Base-by-base conservation (phyloP, 2,113 vertebrate species). In the Eulemur macaco region DNA sequence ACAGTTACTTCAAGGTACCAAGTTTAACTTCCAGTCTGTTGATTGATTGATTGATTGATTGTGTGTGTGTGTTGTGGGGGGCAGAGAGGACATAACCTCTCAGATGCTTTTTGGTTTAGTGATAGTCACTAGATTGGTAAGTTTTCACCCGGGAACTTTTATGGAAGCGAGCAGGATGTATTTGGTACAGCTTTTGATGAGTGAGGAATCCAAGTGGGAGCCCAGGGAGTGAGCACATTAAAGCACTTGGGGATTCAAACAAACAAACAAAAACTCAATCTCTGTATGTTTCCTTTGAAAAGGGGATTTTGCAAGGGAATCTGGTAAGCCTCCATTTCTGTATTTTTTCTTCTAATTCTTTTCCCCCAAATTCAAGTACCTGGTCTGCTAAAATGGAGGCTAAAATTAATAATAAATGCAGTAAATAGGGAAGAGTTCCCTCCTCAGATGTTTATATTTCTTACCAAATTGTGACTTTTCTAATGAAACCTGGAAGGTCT, bases 271-370 rank as follows among this genome's bases (percentile, higher is more conserved):
- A 77, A 94, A 52, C n/a, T 69, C 45, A 37, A 69, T 85, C 25
- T 91, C 77, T 88, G 50, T 42, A 23, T 88, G 52, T 74, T 80
- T 94, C 64, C n/a, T 95, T 92, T 85, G 73, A 77, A 96, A 95
- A 88, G 17, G 80, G 60, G 34, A 47, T 60, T 80, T 94, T 92
- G 39, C 71, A 85, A 90, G 54, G 31, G 88, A 92, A 29, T 42
- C 56, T 80, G 31, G 76, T 52, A 89, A 34, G 37, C 29, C 58
- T 89, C 14, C 25, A 15, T 87, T 89, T 88, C 56, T 84, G 39
- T 31, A 47, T 74, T 86, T 73, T 27, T 34, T 3, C 47, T 18
- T 66, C 34, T 42, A 66, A 63, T 83, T 94, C 54, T 91, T 91
- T 78, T 86, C 66, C 54, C 58, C 47, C 56, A 86, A 92, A 94